Evolutionary conservation across 2,797 vertebrate genomes (phyloP).

Genomic region (Apodemus agrarius): DNA sequence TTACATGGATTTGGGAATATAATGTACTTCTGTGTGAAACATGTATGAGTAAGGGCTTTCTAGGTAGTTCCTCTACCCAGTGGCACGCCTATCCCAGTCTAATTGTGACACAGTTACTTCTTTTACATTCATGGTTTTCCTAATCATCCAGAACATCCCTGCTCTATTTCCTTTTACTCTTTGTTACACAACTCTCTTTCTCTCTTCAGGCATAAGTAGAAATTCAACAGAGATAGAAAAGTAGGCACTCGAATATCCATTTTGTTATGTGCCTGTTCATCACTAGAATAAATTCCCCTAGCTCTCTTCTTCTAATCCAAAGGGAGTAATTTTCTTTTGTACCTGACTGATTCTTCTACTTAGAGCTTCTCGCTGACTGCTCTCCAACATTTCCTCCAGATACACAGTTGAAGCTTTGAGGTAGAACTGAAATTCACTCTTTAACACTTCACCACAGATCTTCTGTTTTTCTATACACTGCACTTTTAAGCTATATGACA

Average conservation of each 20-base stretch:
- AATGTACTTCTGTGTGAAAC: neutral
- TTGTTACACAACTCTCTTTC: conserved; percentile 8
- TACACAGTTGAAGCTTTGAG: neutral
- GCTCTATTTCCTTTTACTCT: conserved; percentile 65
- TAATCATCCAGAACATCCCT: conserved; percentile 66
- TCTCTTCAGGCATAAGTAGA: conserved; percentile 39
- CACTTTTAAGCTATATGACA: neutral
- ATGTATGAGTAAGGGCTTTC: neutral
- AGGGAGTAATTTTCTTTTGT: conserved; percentile 70
- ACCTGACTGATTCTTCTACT: conserved; percentile 60
- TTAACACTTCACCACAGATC: neutral
- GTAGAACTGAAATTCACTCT: neutral
- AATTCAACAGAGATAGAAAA: neutral
- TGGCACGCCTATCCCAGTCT: neutral
- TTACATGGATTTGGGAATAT: neutral
- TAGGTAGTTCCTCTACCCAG: neutral
- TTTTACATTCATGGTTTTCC: conserved; percentile 60
- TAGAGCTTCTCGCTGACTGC: conserved; percentile 25
- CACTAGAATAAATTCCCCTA: conserved; percentile 66
- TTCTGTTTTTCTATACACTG: neutral
- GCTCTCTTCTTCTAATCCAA: conserved; percentile 69
- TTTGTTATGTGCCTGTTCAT: conserved; percentile 53
- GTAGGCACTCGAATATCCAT: neutral
- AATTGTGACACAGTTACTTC: conserved; percentile 47
- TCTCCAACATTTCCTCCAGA: conserved; percentile 13